These are phyloP conservation scores for Megaustenia siamemsis DNA, from an alignment of 2,888 invertebrate genomes.

Conservation along the genomic window DNA sequence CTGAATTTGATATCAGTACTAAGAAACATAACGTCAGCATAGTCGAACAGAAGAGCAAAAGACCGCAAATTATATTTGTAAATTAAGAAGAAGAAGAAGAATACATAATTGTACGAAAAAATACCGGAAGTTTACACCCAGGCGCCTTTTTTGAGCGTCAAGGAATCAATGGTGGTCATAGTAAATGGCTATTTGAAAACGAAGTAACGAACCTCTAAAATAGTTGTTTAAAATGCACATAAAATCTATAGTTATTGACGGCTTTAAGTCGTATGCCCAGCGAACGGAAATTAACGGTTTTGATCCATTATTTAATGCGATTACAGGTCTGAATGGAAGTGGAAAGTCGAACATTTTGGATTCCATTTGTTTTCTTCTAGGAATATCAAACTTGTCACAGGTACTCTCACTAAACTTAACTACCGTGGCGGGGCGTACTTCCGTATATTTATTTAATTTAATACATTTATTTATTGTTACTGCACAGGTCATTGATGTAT, in stretches of 20 bases:
- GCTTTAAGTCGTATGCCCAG: constrained; percentile 98
- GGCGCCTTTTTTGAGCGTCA: constrained; percentile 41
- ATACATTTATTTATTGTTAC: too few relatives aligned
- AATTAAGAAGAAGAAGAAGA: too few relatives aligned
- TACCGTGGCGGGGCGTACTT: too few relatives aligned
- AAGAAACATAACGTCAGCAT: too few relatives aligned
- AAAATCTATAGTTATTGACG: constrained; percentile 94
- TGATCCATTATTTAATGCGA: constrained; percentile 97
- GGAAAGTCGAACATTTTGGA: constrained; percentile 99
- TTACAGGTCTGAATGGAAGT: constrained; percentile 97
- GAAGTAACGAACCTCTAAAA: background rate
- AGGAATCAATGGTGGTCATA: background rate
- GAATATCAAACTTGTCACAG: constrained; percentile 93
- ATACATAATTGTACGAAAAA: background rate
- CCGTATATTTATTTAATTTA: too few relatives aligned
- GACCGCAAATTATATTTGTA: too few relatives aligned
- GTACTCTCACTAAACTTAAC: constrained; percentile 82
- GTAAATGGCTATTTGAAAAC: background rate
- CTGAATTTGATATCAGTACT: too few relatives aligned
- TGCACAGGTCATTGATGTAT: too few relatives aligned
- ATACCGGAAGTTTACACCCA: constrained; percentile 46
- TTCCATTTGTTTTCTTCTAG: constrained; percentile 97
- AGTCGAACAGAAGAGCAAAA: too few relatives aligned
- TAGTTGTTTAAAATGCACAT: constrained; percentile 89
- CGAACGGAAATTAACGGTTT: constrained; percentile 94